These are phyloP conservation scores for Sicus ferrugineus DNA, from an alignment of 2,888 invertebrate species.

Conservation along the genomic window DNA sequence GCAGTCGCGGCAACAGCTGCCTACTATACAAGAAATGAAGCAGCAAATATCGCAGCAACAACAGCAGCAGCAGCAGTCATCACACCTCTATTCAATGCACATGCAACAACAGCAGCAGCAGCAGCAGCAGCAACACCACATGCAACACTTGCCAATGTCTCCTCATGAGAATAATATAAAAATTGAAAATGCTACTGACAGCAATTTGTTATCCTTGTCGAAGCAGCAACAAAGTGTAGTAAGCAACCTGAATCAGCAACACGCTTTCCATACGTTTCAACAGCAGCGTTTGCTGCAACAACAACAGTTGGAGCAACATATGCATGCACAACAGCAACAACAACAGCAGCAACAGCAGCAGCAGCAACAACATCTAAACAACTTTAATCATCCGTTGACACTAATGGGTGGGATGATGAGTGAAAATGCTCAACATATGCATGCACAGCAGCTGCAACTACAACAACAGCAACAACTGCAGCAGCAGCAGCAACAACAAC, in stretches of 20 bases:
- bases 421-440: conserved; percentile 49
- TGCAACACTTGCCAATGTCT: conserved; percentile 26
- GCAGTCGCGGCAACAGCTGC: conserved; percentile 4
- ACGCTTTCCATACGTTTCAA: conserved; percentile 37
- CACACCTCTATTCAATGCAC: conserved; percentile 37
- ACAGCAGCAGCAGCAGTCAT: conserved; percentile 37
- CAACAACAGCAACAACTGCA: conserved; percentile 35
- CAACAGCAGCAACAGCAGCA: conserved; percentile 43
- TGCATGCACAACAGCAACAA: conserved; percentile 37
- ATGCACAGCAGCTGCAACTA: conserved; percentile 42
- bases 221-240: conserved; percentile 12
- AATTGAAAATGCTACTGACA: conserved; percentile 24
- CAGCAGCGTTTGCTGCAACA: conserved; percentile 45
- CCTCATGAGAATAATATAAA: conserved; percentile 31
- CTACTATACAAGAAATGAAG: conserved; percentile 24
- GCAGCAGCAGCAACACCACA: conserved; percentile 34
- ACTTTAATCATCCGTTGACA: conserved; percentile 50
- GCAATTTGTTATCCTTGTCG: conserved; percentile 23
- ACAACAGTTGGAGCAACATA: conserved; percentile 38
- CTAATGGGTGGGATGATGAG: conserved; percentile 59
- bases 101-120: conserved; percentile 40
- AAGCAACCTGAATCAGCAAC: conserved; percentile 35
- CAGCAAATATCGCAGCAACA: conserved; percentile 28
- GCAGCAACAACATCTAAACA: conserved; percentile 47
- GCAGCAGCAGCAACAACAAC: conserved; percentile 37